Percentiles rank a stretch among this genome's conserved stretches.
These are phyloP conservation scores for Amaurobius ferox DNA, from an alignment of 2,888 invertebrate genomes.

Conservation along the genomic window DNA sequence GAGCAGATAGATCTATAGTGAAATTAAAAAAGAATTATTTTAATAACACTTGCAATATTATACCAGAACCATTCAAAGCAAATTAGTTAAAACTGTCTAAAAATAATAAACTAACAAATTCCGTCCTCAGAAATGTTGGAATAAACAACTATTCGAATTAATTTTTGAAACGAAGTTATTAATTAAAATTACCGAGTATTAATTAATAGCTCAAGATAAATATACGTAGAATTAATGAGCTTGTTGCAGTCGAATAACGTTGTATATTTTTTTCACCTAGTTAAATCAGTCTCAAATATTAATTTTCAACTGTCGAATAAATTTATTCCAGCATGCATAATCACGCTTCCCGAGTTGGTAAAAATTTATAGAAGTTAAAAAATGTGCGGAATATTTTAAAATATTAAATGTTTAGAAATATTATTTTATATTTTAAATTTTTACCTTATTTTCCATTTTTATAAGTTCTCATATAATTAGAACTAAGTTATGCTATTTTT, in stretches of 20 bases:
- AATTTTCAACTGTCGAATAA: constrained; percentile 2
- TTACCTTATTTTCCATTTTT: too few relatives aligned
- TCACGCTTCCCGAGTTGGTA: neutral
- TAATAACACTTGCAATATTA: too few relatives aligned
- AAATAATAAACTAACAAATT: neutral
- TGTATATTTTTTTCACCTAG: neutral
- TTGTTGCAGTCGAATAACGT: neutral
- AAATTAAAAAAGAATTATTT: too few relatives aligned
- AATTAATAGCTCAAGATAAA: neutral
- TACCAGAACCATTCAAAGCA: neutral
- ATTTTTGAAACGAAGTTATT: constrained; percentile 11
- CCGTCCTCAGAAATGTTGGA: neutral
- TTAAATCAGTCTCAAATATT: constrained; percentile 3
- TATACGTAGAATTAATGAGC: neutral
- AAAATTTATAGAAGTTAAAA: neutral
- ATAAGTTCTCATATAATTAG: too few relatives aligned
- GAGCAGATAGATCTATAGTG: neutral
- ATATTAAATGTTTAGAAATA: too few relatives aligned
- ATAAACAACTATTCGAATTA: neutral
- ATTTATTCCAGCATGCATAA: constrained; percentile 7
- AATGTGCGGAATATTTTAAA: neutral
- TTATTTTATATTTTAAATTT: too few relatives aligned
- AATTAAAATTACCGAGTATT: constrained; percentile 14
- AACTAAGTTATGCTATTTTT: too few relatives aligned
- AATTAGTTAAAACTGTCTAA: constrained; percentile 2